phyloP scores from a whole-genome alignment of 30 jellyfish, hydroid and myxozoan species.

The Hydractinia symbiolongicarpus region DNA sequence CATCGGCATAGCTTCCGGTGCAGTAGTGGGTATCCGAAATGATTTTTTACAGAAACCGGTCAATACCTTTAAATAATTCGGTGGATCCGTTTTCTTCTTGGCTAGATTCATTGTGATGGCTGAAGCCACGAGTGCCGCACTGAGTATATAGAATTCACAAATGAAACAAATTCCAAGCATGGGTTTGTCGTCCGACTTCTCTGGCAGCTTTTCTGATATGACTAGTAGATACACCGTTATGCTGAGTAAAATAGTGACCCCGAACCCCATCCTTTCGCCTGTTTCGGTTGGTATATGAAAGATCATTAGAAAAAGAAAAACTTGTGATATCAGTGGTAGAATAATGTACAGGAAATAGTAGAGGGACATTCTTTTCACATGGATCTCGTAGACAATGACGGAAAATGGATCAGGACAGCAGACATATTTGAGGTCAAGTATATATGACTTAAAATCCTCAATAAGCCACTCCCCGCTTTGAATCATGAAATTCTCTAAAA shows the following conservation, averaged over 20 bases:
- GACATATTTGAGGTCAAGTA: conserved; percentile 1
- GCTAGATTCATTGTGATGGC: not conserved
- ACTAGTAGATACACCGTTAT: conserved; percentile 58
- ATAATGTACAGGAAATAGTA: conserved; percentile 52
- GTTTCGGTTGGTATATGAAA: conserved; percentile 70
- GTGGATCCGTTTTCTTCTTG: conserved; percentile 1
- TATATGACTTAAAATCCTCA: not conserved
- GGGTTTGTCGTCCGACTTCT: conserved; percentile 49
- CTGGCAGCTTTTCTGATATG: conserved; percentile 61
- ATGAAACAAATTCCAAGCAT: conserved; percentile 48
- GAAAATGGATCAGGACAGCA: conserved; percentile 56
- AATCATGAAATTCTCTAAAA: conserved; percentile 30
- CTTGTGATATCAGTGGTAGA: conserved; percentile 47
- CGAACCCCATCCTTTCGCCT: conserved; percentile 84
- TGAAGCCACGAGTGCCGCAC: conserved; percentile 28
- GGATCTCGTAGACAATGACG: conserved; percentile 18
- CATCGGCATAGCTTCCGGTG: not conserved
- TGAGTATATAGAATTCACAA: conserved; percentile 31
- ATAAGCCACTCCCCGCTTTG: conserved; percentile 44
- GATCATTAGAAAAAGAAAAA: conserved; percentile 26
- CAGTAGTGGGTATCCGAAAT: not conserved
- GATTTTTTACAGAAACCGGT: not conserved
- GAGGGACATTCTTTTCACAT: conserved; percentile 38
- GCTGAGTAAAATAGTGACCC: conserved; percentile 57
- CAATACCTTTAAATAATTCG: not conserved